Conservation (phyloP, 30 jellyfish, hydroid and myxozoan genomes). For the Turritopsis dohrnii region DNA sequence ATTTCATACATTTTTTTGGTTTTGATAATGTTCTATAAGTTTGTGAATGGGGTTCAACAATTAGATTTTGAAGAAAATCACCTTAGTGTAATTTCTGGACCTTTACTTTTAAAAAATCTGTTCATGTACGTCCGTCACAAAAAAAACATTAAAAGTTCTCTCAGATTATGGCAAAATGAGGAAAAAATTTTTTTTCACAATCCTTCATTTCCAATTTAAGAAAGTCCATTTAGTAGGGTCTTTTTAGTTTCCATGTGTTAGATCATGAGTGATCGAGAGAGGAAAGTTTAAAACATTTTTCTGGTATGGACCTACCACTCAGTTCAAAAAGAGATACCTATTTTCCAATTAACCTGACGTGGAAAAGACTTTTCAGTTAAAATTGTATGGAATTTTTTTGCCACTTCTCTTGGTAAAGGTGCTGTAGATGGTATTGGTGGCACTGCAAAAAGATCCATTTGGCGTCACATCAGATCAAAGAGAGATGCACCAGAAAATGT, state of each 20-base stretch:
- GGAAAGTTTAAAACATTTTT: too few relatives aligned
- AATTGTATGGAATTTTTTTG: constrained; percentile 4
- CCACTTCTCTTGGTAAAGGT: constrained; percentile 5
- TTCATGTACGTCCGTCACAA: constrained; percentile 13
- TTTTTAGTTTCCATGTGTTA: too few relatives aligned
- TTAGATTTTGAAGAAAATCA: constrained; percentile 1
- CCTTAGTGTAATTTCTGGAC: constrained; percentile 5
- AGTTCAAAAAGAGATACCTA: too few relatives aligned
- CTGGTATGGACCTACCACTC: too few relatives aligned
- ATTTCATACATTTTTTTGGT: constrained; percentile 1
- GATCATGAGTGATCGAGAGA: too few relatives aligned
- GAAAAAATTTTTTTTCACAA: not conserved
- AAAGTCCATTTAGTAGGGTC: not conserved
- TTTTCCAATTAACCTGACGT: not conserved
- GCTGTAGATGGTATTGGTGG: constrained; percentile 10
- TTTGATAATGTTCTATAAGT: constrained; percentile 5
- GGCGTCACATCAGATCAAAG: constrained; percentile 29
- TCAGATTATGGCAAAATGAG: constrained; percentile 6
- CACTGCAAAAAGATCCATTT: too few relatives aligned
- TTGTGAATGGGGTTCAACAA: too few relatives aligned
- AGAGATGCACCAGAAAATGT: constrained; percentile 24
- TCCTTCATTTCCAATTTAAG: constrained; percentile 1
- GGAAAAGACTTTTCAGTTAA: constrained; percentile 6
- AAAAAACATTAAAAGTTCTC: constrained; percentile 1
- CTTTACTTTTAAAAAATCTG: not conserved